Evolutionary conservation across 2,113 vertebrate species (phyloP), one percentile per base, ranked within the genome.

Genomic region (Leptodactylus fuscus): DNA sequence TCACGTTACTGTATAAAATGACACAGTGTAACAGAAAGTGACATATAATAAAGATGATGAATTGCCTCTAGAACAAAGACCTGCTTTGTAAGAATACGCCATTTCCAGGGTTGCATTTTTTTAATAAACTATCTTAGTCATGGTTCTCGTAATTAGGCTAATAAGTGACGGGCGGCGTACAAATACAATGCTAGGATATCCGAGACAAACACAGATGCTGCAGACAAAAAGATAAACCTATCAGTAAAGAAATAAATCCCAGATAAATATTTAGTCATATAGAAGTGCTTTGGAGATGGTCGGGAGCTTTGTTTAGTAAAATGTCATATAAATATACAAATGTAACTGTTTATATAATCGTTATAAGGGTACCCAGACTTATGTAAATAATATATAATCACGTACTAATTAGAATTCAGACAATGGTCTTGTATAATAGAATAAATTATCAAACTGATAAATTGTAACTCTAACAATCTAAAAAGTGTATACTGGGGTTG

Each of bases 41-140:
- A 93, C 92, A 90, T 91, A 88, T 88, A 89, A 92, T 94, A 94
- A 94, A 90, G 88, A 91, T 94, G 94, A 94, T 94, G 90, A 94
- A 94, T 95, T 93, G 88, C 93, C 88, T 91, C 88, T 79, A 51
- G 20, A 91, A 89, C 84, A 91, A 90, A 91, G 87, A 79, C 85
- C 67, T 85, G 82, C 89, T 92, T 91, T n/a, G n/a, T n/a, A n/a
- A n/a, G 70, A 86, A 86, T 81, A 76, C 89, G 86, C 89, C 88
- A 90, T 88, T 80, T 58, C 20, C 11, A 58, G 41, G 27, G 11
- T 36, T 67, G 44, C 12, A 18, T 69, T 53, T 79, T 53, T 79
- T 34, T 29, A 34, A 38, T 36, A 84, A 79, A 51, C 49, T 51
- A 48, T 81, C 36, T 81, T 85, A 46, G 76, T 80, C 60, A 79